Percentiles rank a stretch among this genome's conserved stretches.
Evolutionary conservation across 2,113 vertebrate species (phyloP).

Genomic region (Nesogale talazaci): DNA sequence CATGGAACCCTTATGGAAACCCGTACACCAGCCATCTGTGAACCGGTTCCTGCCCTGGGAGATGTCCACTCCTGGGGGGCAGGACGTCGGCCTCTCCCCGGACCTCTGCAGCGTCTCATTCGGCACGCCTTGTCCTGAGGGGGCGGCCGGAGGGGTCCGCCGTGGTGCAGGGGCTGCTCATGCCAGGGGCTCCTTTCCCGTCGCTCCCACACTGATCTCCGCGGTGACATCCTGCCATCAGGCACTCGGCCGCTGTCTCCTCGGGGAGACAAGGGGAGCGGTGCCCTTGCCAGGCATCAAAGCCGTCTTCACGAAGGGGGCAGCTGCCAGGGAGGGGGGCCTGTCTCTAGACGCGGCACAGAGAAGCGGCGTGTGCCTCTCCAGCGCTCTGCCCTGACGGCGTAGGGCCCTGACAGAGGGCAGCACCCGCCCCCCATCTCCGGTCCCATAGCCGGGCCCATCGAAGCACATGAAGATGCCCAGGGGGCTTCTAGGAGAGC

Average conservation of each 20-base stretch:
- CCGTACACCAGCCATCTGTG: constrained; percentile 90
- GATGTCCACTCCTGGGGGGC: constrained; percentile 83
- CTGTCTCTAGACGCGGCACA: not conserved
- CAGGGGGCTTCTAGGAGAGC: constrained; percentile 61
- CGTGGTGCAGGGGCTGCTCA: constrained; percentile 29
- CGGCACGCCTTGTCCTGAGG: constrained; percentile 24
- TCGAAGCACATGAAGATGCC: not conserved
- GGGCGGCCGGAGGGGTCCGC: constrained; percentile 45
- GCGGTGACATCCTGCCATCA: constrained; percentile 60
- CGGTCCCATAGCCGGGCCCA: constrained; percentile 2
- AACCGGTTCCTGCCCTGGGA: constrained; percentile 83
- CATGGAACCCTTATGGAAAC: constrained; percentile 82
- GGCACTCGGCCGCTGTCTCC: constrained; percentile 35
- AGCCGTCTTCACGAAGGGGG: constrained; percentile 13
- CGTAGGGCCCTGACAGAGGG: not conserved
- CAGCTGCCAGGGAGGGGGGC: not conserved
- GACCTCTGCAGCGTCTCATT: constrained; percentile 72
- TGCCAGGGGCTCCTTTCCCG: constrained; percentile 50
- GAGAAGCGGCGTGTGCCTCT: not conserved
- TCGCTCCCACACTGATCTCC: constrained; percentile 69
- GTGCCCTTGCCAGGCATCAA: constrained; percentile 21
- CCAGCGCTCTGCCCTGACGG: not conserved
- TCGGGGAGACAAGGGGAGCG: constrained; percentile 53
- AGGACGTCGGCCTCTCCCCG: constrained; percentile 54
- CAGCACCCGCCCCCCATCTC: constrained; percentile 29